A percentile compares a stretch with the other conserved stretches of the same genome.
Conservation (phyloP, 2,797 vertebrate genomes). For the Buceros bicornis region DNA sequence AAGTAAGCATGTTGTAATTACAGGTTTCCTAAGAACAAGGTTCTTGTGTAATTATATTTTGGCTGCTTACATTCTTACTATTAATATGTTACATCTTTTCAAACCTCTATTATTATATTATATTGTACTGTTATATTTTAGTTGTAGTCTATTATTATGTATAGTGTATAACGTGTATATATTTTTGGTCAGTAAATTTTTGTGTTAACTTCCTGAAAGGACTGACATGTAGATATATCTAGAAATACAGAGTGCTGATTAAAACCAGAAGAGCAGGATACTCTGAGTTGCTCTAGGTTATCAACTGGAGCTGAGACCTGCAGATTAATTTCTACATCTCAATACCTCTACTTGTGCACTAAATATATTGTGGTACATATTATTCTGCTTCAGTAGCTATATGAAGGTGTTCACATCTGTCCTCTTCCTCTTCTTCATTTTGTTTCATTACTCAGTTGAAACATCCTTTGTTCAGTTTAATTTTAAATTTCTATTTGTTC, state of each 20-base stretch:
- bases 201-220: neutral
- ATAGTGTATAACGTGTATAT: neutral
- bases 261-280: neutral
- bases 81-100: neutral
- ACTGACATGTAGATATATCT: neutral
- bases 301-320: neutral
- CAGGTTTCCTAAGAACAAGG: neutral
- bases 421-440: neutral
- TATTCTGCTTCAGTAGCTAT: neutral
- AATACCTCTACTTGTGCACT: neutral
- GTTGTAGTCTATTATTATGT: neutral
- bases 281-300: neutral
- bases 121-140: neutral
- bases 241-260: neutral
- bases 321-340: neutral
- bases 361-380: neutral
- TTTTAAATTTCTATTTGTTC: neutral
- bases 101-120: neutral
- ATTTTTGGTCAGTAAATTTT: neutral
- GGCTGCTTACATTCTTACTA: neutral
- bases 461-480: neutral
- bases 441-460: neutral
- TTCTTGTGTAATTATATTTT: neutral
- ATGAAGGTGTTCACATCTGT: neutral
- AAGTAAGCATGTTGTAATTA: neutral